Conservation (phyloP, 2,797 vertebrate genomes). For the Acipenser oxyrinchus region DNA sequence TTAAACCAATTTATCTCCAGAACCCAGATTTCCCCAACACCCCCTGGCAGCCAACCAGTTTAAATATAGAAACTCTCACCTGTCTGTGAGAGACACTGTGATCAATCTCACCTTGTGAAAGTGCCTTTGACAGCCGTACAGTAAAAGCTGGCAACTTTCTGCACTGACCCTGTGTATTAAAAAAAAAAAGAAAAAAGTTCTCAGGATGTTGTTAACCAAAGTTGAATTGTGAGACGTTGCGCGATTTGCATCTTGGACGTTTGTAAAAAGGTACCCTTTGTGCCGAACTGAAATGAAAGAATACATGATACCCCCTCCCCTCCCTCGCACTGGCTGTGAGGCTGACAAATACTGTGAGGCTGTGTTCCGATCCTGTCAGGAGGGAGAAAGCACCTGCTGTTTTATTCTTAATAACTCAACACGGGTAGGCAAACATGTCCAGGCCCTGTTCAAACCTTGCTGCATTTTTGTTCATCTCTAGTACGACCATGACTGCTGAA, state of each 20-base stretch:
- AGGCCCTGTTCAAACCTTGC: conserved; percentile 20
- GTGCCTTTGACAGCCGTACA: conserved; percentile 45
- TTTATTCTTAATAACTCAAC: conserved; percentile 43
- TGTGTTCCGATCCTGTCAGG: conserved; percentile 41
- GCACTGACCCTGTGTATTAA: neutral
- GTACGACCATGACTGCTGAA: conserved; percentile 17
- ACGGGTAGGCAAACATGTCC: conserved; percentile 9
- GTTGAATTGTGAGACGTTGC: conserved; percentile 57
- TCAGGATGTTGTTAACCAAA: conserved; percentile 46
- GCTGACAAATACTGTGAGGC: conserved; percentile 27
- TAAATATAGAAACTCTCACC: conserved; percentile 45
- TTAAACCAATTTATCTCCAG: conserved; percentile 33
- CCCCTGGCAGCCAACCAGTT: conserved; percentile 5
- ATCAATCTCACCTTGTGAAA: too few species aligned
- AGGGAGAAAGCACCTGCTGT: conserved; percentile 53
- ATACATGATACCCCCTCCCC: conserved; percentile 42
- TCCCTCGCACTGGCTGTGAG: conserved; percentile 30
- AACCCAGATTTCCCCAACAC: conserved; percentile 21
- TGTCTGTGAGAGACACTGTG: conserved; percentile 16
- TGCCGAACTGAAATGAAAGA: conserved; percentile 40
- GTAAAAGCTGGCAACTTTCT: conserved; percentile 39
- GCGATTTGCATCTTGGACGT: conserved; percentile 56
- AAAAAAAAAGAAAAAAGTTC: conserved; percentile 25
- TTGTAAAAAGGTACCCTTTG: conserved; percentile 56
- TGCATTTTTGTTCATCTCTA: conserved; percentile 14